Base-by-base conservation (phyloP, 2,888 invertebrate genomes). In the Altica lythri region DNA sequence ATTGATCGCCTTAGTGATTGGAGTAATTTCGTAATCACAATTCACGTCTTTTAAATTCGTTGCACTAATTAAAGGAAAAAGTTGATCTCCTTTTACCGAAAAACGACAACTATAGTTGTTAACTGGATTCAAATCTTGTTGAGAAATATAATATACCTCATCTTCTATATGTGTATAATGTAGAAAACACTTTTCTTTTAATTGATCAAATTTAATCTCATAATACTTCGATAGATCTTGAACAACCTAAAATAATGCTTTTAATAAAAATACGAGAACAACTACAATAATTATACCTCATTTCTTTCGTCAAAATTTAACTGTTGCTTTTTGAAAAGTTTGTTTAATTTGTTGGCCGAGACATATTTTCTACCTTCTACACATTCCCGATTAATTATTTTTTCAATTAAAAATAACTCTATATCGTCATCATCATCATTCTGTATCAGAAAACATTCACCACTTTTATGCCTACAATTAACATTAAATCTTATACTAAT, bases 291-390 rank as follows among this genome's bases (percentile, higher is more conserved):
- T 37, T 49, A 38, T 57, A 67, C 68, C 62, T 67, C 68, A 56
- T 64, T 63, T 25, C 45, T 19, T 42, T 52, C 27, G 53, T 64
- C 64, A 57, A 64, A 61, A 2, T 58, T 38, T 27, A 34, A 30
- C 8, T 48, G 48, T 14, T 53, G 44, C 10, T 53, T 52, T 2
- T 52, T 38, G 8, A 64, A 55, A 29, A 44, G 9, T 6, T 34
- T 14, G 19, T 30, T 40, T 16, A 65, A 49, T 44, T 65, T 45
- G 32, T 17, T 45, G 3, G 64, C 65, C 47, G 53, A 61, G 42
- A 47, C 46, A 53, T 65, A 68, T 53, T 59, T 57, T 16, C 48
- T 43, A 6, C n/a, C n/a, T n/a, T n/a, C n/a, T n/a, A n/a, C n/a
- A n/a, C n/a, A n/a, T n/a, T n/a, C n/a, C n/a, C n/a, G n/a, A n/a